Conservation (phyloP, 2,113 vertebrate species). For the Phyllostomus hastatus region DNA sequence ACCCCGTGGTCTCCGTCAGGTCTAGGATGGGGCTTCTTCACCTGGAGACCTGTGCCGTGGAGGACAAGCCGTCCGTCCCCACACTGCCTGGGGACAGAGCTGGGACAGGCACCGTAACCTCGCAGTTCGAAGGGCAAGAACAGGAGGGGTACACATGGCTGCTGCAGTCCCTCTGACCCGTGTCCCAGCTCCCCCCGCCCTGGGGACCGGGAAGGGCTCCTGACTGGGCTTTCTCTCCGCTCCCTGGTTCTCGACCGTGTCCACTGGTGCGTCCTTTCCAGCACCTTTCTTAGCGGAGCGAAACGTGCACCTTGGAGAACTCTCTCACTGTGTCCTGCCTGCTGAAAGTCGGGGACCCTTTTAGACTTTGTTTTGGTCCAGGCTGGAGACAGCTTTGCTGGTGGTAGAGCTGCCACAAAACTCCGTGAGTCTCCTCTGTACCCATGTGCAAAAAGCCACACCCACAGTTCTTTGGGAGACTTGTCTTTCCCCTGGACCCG, state of each 20-base stretch:
- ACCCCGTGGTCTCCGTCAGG: rapidly evolving
- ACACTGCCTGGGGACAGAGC: not conserved
- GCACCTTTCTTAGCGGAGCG: not conserved
- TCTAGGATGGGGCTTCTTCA: not conserved
- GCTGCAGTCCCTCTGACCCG: too few relatives aligned
- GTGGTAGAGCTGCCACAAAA: not conserved
- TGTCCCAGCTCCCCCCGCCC: not conserved
- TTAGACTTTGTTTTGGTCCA: not conserved
- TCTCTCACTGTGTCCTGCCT: not conserved
- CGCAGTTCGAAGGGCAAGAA: not conserved
- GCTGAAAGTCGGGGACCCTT: not conserved
- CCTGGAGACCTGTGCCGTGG: not conserved
- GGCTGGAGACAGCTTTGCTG: not conserved
- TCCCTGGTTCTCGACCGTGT: too few relatives aligned
- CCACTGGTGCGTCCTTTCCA: not conserved
- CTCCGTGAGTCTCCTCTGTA: not conserved
- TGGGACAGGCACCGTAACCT: rapidly evolving
- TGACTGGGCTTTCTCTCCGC: not conserved
- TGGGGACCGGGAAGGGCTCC: not conserved
- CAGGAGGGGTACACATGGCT: not conserved
- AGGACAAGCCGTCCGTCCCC: not conserved
- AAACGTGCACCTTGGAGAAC: not conserved
- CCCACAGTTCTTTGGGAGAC: not conserved
- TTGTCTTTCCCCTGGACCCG: not conserved
- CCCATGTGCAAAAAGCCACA: not conserved